Evolutionary conservation across 2,113 vertebrate genomes (phyloP).

Genomic region (Oplegnathus fasciatus): DNA sequence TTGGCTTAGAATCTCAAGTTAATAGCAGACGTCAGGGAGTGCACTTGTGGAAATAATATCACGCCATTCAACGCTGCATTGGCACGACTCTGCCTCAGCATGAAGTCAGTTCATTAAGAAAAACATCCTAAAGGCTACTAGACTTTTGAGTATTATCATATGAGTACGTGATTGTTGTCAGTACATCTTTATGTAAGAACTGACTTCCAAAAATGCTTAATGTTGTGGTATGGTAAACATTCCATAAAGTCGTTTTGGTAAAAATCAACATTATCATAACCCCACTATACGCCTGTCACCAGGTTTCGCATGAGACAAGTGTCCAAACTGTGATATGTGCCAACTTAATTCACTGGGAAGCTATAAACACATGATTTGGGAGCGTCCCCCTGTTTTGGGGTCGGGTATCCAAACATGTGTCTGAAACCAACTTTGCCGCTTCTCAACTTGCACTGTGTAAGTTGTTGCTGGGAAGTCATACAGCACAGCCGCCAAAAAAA

Average conservation of each 20-base stretch:
- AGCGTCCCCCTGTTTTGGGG: background rate
- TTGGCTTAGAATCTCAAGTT: constrained; percentile 12
- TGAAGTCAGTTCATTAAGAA: background rate
- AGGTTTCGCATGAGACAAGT: too few species aligned
- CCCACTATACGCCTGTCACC: background rate
- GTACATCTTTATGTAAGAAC: background rate
- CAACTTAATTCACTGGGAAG: background rate
- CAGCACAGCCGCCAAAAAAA: background rate
- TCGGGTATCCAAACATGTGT: background rate
- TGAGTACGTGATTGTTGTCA: background rate
- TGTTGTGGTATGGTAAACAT: constrained; percentile 4
- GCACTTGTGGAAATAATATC: constrained; percentile 28
- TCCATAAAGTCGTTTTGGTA: background rate
- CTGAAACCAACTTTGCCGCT: background rate
- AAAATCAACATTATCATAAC: background rate
- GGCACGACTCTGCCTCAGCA: constrained; percentile 8
- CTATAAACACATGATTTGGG: background rate
- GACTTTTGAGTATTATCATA: background rate
- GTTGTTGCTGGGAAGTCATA: background rate
- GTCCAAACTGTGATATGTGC: constrained; percentile 3
- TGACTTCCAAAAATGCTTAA: background rate
- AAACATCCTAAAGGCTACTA: constrained; percentile 6
- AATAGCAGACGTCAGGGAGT: constrained; percentile 18
- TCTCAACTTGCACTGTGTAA: background rate
- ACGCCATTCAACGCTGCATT: constrained; percentile 11